Evolutionary conservation across 1,140 invertebrate genomes (phyloP), one percentile per base, ranked within the genome.

Genomic region (Lutraria rhynchaena): DNA sequence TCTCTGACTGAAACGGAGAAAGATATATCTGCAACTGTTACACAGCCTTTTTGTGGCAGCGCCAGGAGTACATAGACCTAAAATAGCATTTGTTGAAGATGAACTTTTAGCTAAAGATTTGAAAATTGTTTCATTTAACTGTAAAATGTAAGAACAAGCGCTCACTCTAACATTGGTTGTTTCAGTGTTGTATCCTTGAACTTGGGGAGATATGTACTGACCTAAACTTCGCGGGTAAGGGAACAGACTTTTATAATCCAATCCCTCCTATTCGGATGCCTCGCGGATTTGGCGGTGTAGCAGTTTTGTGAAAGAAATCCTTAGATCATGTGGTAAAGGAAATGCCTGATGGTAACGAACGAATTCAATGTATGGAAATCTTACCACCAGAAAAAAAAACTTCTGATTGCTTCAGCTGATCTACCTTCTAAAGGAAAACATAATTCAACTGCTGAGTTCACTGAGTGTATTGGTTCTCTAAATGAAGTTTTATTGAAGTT

Each of bases 91-190:
- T n/a, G n/a, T n/a, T n/a, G n/a, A n/a, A n/a, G n/a, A n/a, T n/a
- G n/a, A n/a, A n/a, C n/a, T n/a, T n/a, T n/a, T n/a, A n/a, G n/a
- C n/a, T n/a, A n/a, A n/a, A n/a, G n/a, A n/a, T n/a, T n/a, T n/a
- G n/a, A n/a, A n/a, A n/a, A n/a, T n/a, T n/a, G n/a, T n/a, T n/a
- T n/a, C n/a, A n/a, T n/a, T n/a, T n/a, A n/a, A n/a, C n/a, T n/a
- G n/a, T n/a, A n/a, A n/a, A n/a, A n/a, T n/a, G n/a, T n/a, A n/a
- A n/a, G n/a, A n/a, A n/a, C n/a, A n/a, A n/a, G n/a, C n/a, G n/a
- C n/a, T n/a, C n/a, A n/a, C n/a, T n/a, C n/a, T n/a, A 71, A 51
- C 46, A 53, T 35, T 71, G 69, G 69, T n/a, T 71, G 19, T 71
- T 57, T 15, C 13, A 71, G 35, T n/a, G n/a, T n/a, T n/a, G n/a